Evolutionary conservation across 2,888 invertebrate species (phyloP).

Genomic region (Biston stratarius): DNA sequence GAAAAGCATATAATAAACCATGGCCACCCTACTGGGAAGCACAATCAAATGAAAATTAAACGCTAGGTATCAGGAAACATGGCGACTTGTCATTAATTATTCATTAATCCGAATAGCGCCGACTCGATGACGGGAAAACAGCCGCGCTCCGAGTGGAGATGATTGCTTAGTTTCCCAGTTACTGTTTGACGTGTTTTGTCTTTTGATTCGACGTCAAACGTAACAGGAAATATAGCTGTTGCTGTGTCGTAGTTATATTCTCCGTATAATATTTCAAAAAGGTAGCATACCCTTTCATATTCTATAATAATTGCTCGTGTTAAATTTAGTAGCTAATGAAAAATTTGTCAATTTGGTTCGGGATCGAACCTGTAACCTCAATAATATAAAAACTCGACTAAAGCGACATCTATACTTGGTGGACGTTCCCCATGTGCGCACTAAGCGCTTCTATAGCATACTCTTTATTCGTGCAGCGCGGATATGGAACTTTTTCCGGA

Average conservation of each 20-base stretch:
- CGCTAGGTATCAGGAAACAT: slow-evolving; percentile 58
- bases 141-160: slow-evolving; percentile 35
- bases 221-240: not conserved
- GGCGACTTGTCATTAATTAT: slow-evolving; percentile 71
- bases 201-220: not conserved
- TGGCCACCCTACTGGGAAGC: slow-evolving; percentile 35
- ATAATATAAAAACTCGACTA: no score
- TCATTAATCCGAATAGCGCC: slow-evolving; percentile 61
- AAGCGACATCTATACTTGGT: no score
- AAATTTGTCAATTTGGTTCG: no score
- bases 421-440: no score
- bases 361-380: no score
- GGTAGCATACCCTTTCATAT: not conserved
- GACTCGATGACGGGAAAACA: slow-evolving; percentile 68
- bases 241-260: not conserved
- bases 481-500: no score
- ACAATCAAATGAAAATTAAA: slow-evolving; percentile 73
- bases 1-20: not conserved
- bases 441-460: no score
- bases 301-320: no score
- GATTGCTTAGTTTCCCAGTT: slow-evolving; percentile 29
- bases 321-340: not conserved
- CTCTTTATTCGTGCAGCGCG: no score
- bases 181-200: not conserved
- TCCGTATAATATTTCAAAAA: not conserved